These are phyloP conservation scores for Grammomys dolichurus DNA, from an alignment of 2,113 vertebrate species.

Conservation along the genomic window DNA sequence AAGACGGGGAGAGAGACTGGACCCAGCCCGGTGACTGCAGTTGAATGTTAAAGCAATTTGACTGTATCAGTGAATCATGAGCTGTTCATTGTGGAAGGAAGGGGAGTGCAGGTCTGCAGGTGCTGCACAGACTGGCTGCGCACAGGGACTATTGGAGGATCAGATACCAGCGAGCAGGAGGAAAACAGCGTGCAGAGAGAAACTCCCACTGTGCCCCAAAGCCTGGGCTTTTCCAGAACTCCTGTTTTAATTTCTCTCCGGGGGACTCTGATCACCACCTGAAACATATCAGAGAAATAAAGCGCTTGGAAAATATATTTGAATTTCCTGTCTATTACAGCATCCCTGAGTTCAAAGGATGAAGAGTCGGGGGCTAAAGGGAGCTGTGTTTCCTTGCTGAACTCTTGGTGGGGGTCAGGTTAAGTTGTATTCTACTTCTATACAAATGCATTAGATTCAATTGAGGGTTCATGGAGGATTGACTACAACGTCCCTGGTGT, in stretches of 20 bases:
- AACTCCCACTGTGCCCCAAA: constrained; percentile 84
- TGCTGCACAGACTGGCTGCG: constrained; percentile 78
- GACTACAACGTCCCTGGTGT: background rate
- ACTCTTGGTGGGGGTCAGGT: background rate
- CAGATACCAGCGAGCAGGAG: constrained; percentile 78
- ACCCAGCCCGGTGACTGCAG: constrained; percentile 23
- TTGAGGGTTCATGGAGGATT: background rate
- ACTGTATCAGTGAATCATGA: constrained; percentile 67
- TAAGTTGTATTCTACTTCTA: background rate
- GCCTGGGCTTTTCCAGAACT: constrained; percentile 82
- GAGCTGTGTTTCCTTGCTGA: constrained; percentile 77
- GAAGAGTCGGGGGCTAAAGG: constrained; percentile 54
- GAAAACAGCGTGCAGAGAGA: constrained; percentile 80
- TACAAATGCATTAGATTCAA: background rate
- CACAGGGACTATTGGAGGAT: constrained; percentile 82
- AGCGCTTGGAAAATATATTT: constrained; percentile 81
- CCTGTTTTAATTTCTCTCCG: constrained; percentile 83
- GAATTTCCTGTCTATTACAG: constrained; percentile 86
- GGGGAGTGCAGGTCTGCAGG: constrained; percentile 80
- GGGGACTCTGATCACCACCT: constrained; percentile 58
- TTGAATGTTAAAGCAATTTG: constrained; percentile 67
- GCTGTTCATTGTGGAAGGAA: constrained; percentile 65
- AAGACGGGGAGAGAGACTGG: background rate
- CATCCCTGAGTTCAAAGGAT: constrained; percentile 77
- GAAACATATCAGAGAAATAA: constrained; percentile 74